These are phyloP conservation scores for Sphaerophoria rueppellii DNA, from an alignment of 2,888 invertebrate species.

Conservation along the genomic window DNA sequence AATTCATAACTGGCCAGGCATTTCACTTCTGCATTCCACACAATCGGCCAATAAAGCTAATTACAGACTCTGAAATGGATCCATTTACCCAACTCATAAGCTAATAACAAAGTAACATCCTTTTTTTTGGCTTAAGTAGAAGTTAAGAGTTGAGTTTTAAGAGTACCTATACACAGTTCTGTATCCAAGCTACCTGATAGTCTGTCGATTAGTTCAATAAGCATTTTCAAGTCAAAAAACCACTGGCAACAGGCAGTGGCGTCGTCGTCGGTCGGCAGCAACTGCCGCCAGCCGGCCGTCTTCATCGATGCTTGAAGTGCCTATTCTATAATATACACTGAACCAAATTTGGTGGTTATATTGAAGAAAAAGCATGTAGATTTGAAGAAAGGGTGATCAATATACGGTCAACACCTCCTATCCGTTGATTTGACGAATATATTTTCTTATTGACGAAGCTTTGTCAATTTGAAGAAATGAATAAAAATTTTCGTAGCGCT, in stretches of 20 bases:
- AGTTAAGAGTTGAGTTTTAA: slow-evolving; percentile 9
- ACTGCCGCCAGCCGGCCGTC: background rate
- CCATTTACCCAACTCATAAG: slow-evolving; percentile 70
- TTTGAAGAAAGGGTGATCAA: too few relatives aligned
- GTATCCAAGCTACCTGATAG: slow-evolving; percentile 53
- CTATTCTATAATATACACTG: too few relatives aligned
- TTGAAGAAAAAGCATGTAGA: too few relatives aligned
- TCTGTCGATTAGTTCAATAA: slow-evolving; percentile 65
- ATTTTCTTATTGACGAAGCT: too few relatives aligned
- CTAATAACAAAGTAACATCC: slow-evolving; percentile 65
- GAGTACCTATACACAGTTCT: background rate
- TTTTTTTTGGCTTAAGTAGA: slow-evolving; percentile 24
- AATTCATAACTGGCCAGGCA: slow-evolving; percentile 32
- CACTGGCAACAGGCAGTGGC: too few relatives aligned
- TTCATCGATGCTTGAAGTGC: slow-evolving; percentile 25
- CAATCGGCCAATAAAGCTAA: slow-evolving; percentile 59
- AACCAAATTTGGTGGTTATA: too few relatives aligned
- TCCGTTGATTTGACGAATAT: too few relatives aligned
- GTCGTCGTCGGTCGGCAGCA: slow-evolving; percentile 1
- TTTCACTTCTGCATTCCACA: slow-evolving; percentile 40
- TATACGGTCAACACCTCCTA: too few relatives aligned
- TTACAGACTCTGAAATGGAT: slow-evolving; percentile 68
- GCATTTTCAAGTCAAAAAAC: slow-evolving; percentile 45
- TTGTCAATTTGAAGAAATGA: too few relatives aligned
- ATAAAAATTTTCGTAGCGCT: too few relatives aligned